Base-by-base conservation (phyloP, 2,888 invertebrate species). In the Muschampia plurimacula region DNA sequence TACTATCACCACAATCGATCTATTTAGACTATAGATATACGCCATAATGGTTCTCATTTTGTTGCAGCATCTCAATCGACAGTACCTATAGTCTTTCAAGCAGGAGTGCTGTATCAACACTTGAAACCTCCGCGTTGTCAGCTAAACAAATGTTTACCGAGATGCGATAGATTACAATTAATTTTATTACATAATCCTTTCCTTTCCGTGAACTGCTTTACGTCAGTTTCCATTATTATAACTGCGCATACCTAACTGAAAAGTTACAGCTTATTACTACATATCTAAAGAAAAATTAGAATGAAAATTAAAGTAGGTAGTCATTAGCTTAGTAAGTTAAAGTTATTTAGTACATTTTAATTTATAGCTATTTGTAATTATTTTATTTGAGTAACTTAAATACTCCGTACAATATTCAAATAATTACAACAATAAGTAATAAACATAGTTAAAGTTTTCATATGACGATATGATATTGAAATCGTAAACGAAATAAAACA, bases 401-500 rank as follows among this genome's bases (percentile, higher is more conserved):
- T 32, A 32, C 32, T 32, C 3, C 32, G 3, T 32, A 36, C 36
- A 5, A 36, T 36, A 36, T 36, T 36, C 36, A 36, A 36, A 57
- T 22, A 28, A 57, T 57, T 57, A 15, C 7, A 10, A 49, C 1
- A 41, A 41, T 41, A 41, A 32, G 32, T 32, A 32, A 32, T 36
- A 36, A 36, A 36, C 22, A 52, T 52, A 32, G 6, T 66, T 39
- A 32, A 22, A 36, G 36, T 55, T 66, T 55, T 52, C 10, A 66
- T 39, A 55, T 15, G 13, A 49, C 66, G 44, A 55, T 52, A 55
- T 52, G 39, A 15, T 66, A 55, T 55, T 39, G 55, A 66, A 66
- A 13, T 9, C 39, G 10, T n/a, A 2, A 66, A 65, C 36, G 36
- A 65, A 65, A 52, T 32, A 13, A 65, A 32, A 65, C 49, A 32